A percentile compares a stretch with the other conserved stretches of the same genome.
Conservation (phyloP, 30 jellyfish, hydroid and myxozoan genomes). For the Nemopilema nomurai region DNA sequence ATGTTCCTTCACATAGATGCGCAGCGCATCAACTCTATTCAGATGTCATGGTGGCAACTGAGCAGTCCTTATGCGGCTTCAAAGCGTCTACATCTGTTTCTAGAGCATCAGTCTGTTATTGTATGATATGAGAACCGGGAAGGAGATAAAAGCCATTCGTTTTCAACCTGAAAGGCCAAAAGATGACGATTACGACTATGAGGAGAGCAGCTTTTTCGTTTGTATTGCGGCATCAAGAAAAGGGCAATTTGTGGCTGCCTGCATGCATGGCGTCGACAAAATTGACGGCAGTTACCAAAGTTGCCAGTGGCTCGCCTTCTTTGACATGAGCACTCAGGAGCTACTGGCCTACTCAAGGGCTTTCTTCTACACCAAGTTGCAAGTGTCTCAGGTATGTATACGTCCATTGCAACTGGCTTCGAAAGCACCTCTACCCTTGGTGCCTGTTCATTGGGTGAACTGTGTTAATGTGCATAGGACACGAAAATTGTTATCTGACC, state of each 20-base stretch:
- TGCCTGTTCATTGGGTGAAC: too few relatives aligned
- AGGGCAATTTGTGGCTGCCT: conserved; percentile 39
- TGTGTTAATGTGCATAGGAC: too few relatives aligned
- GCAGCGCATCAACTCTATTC: too few relatives aligned
- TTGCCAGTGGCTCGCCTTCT: conserved; percentile 39
- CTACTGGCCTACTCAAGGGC: conserved; percentile 11
- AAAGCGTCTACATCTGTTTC: neutral
- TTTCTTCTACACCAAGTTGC: conserved; percentile 33
- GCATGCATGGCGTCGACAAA: conserved; percentile 17
- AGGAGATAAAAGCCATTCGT: neutral
- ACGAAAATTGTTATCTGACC: too few relatives aligned
- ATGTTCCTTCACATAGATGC: too few relatives aligned
- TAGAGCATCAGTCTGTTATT: neutral
- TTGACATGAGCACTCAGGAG: conserved; percentile 44
- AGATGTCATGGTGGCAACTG: too few relatives aligned
- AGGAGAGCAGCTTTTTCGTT: neutral
- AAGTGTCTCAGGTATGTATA: conserved; percentile 39
- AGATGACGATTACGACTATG: conserved; percentile 1
- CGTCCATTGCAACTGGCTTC: too few relatives aligned
- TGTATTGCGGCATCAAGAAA: conserved; percentile 12
- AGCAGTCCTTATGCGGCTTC: neutral
- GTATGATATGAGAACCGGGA: conserved; percentile 56
- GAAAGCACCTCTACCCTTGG: too few relatives aligned
- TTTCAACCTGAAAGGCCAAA: conserved; percentile 9
- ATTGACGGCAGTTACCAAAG: conserved; percentile 31